These are phyloP conservation scores for Gopherus evgoodei DNA, from an alignment of 2,113 vertebrate genomes.

Conservation along the genomic window DNA sequence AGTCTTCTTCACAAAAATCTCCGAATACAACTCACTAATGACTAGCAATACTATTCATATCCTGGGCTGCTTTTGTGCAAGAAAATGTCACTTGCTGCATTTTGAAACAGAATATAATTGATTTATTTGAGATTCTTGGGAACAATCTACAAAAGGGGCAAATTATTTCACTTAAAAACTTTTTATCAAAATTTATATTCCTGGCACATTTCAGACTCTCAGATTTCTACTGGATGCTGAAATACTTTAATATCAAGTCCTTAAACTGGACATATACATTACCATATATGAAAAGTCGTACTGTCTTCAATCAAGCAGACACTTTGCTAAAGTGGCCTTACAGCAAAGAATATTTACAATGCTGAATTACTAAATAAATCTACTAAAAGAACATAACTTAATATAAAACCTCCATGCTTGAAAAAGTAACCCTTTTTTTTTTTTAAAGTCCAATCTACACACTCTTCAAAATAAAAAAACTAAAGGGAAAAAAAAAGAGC, in stretches of 20 bases:
- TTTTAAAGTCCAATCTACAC: neutral
- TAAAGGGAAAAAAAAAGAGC: neutral
- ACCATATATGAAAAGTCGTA: neutral
- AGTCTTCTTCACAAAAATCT: neutral
- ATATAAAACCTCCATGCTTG: neutral
- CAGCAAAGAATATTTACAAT: neutral
- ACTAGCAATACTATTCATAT: neutral
- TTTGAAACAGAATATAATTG: neutral
- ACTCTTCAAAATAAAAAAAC: neutral
- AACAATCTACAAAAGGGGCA: neutral
- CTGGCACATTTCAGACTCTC: neutral
- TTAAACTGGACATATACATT: neutral
- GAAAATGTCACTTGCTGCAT: neutral
- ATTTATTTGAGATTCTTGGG: neutral
- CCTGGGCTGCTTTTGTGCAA: neutral
- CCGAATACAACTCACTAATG: neutral
- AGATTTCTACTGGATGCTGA: neutral
- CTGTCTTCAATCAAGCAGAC: neutral
- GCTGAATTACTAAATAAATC: neutral
- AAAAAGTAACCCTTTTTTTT: neutral
- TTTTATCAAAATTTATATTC: neutral
- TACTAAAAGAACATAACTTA: neutral
- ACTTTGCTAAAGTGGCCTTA: neutral
- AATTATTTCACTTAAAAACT: neutral
- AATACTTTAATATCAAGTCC: neutral